Evolutionary conservation across 2,113 vertebrate species (phyloP).

Genomic region (Globicephala melas): DNA sequence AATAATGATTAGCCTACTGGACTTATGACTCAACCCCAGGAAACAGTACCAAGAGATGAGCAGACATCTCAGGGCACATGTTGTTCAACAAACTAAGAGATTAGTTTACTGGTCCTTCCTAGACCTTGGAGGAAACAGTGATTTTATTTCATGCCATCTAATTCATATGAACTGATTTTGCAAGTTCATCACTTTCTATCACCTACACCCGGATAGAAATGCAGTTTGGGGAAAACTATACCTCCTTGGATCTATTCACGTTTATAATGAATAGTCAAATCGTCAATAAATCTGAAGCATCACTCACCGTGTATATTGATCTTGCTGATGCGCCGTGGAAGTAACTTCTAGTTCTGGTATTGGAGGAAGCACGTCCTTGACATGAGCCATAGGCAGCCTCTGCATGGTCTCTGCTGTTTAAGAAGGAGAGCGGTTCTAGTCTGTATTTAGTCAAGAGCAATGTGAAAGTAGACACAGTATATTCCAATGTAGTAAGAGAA

Average conservation of each 20-base stretch:
- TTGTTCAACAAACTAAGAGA: conserved; percentile 47
- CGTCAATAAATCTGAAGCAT: background rate
- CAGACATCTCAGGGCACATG: background rate
- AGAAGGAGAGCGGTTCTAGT: conserved; percentile 52
- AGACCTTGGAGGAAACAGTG: conserved; percentile 49
- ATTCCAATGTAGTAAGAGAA: background rate
- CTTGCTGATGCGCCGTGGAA: background rate
- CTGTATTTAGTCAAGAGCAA: background rate
- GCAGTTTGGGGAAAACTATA: conserved; percentile 11
- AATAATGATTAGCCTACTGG: conserved; percentile 1
- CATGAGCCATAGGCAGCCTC: background rate
- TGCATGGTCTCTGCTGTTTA: conserved; percentile 17
- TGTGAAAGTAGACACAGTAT: background rate
- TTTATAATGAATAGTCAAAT: conserved; percentile 38
- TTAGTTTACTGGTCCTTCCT: conserved; percentile 52
- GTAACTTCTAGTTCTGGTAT: conserved; percentile 73
- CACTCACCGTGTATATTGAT: conserved; percentile 29
- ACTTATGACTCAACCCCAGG: background rate
- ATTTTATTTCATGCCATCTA: conserved; percentile 55
- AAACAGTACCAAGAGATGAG: conserved; percentile 20
- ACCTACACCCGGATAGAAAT: background rate
- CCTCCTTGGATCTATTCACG: background rate
- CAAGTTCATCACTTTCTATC: background rate
- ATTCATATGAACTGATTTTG: conserved; percentile 49
- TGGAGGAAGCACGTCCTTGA: conserved; percentile 48